Conservation (phyloP, 2,888 invertebrate species). For the Dicranocentrus wangi region DNA sequence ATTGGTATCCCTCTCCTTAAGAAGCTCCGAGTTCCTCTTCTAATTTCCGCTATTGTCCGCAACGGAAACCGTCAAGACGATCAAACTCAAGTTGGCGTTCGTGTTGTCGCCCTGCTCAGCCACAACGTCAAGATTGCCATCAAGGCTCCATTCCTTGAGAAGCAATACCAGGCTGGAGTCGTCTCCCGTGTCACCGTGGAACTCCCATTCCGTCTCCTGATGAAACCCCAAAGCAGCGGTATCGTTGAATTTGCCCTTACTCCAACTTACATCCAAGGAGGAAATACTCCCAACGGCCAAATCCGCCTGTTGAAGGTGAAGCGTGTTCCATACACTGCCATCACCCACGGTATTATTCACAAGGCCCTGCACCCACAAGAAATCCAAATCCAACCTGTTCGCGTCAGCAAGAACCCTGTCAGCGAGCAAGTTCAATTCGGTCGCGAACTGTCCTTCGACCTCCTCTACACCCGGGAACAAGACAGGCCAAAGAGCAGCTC, state of each 20-base stretch:
- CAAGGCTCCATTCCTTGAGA: constrained; percentile 52
- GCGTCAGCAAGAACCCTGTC: constrained; percentile 29
- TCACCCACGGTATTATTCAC: constrained; percentile 40
- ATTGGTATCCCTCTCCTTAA: constrained; percentile 47
- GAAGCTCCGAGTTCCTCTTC: constrained; percentile 48
- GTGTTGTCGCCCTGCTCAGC: constrained; percentile 24
- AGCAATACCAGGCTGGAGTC: constrained; percentile 52
- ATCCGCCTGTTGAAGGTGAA: constrained; percentile 41
- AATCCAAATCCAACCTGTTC: constrained; percentile 34
- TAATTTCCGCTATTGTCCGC: constrained; percentile 40
- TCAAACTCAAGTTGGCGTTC: constrained; percentile 38
- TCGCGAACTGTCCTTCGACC: constrained; percentile 22
- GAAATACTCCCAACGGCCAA: constrained; percentile 44
- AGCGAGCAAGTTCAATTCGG: constrained; percentile 31
- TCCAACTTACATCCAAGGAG: constrained; percentile 54
- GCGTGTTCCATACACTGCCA: constrained; percentile 53
- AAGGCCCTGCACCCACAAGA: constrained; percentile 28
- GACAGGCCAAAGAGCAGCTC: constrained; percentile 25
- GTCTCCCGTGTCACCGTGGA: constrained; percentile 36
- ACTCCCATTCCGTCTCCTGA: constrained; percentile 42
- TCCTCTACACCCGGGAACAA: constrained; percentile 46
- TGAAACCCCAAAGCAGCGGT: constrained; percentile 3
- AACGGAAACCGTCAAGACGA: constrained; percentile 21
- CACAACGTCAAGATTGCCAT: constrained; percentile 27
- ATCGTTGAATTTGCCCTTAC: constrained; percentile 36